phyloP scores from a whole-genome alignment of 2,113 vertebrate genomes.

The Rhodinocichla rosea region DNA sequence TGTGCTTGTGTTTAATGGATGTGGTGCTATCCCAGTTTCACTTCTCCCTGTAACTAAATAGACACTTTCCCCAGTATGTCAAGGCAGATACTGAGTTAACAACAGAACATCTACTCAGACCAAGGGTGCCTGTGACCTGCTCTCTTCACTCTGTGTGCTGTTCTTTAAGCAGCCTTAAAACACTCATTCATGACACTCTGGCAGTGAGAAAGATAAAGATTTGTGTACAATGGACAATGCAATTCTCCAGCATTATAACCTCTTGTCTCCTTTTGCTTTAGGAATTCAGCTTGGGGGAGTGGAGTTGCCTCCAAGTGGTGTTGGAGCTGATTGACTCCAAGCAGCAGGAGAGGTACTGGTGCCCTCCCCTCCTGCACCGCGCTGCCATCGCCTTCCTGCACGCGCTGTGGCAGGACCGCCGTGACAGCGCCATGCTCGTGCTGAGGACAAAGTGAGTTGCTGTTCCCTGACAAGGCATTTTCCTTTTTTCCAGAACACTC shows the following conservation, averaged over 20 bases:
- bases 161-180: neutral
- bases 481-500: neutral
- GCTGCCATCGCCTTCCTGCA: conserved; percentile 93
- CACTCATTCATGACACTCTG: neutral
- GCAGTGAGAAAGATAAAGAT: neutral
- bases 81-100: neutral
- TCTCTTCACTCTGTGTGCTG: neutral
- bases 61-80: neutral
- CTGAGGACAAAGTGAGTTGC: conserved; percentile 87
- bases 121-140: neutral
- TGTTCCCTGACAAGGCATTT: neutral
- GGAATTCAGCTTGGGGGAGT: conserved; percentile 92
- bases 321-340: conserved; percentile 89
- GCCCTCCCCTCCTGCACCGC: conserved; percentile 88
- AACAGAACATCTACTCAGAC: neutral
- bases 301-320: conserved; percentile 94
- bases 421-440: conserved; percentile 94
- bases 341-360: conserved; percentile 91
- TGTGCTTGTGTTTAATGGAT: neutral
- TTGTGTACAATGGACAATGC: neutral
- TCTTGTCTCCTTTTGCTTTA: conserved; percentile 18
- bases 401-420: conserved; percentile 95
- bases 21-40: neutral
- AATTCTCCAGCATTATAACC: neutral
- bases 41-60: neutral